A percentile compares a stretch with the other conserved stretches of the same genome.
Evolutionary conservation across 1,140 invertebrate species (phyloP).

Genomic region (Drosophila nannoptera): DNA sequence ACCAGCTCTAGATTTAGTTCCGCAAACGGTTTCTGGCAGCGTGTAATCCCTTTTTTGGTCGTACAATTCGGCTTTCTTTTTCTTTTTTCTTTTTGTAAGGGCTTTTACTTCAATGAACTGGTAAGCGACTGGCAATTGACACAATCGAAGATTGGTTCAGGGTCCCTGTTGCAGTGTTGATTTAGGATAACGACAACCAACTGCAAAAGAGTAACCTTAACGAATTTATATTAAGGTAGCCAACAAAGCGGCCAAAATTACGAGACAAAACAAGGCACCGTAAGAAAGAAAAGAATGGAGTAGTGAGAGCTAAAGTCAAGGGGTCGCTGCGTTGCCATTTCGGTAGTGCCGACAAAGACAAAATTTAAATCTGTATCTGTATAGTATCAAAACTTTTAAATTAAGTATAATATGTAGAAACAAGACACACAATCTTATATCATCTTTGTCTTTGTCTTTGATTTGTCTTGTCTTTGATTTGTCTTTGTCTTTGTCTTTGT

Average conservation of each 20-base stretch:
- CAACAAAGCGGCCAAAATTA: conserved; percentile 19
- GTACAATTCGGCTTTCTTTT: conserved; percentile 46
- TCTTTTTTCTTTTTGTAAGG: conserved; percentile 13
- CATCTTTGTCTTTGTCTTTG: no score
- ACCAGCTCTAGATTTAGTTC: conserved; percentile 34
- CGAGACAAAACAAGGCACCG: conserved; percentile 6
- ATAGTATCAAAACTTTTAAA: no score
- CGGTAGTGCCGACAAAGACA: no score
- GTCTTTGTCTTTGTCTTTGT: no score
- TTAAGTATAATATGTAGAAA: no score
- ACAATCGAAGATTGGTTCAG: conserved; percentile 60
- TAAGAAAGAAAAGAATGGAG: conserved; percentile 10
- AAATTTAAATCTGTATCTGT: no score
- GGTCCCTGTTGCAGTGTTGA: conserved; percentile 60
- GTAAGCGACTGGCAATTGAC: conserved; percentile 73
- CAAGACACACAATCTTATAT: no score
- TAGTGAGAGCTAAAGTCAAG: neutral
- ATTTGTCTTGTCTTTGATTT: no score
- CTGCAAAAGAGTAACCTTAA: conserved; percentile 70
- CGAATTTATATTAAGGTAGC: conserved; percentile 64
- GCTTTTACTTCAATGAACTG: conserved; percentile 77
- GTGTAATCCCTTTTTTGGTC: conserved; percentile 51
- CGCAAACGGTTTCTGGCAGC: conserved; percentile 62
- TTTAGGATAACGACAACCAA: conserved; percentile 70
- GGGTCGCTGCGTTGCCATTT: neutral